These are phyloP conservation scores for Poecilia picta DNA, from an alignment of 2,797 vertebrate genomes.

Conservation along the genomic window DNA sequence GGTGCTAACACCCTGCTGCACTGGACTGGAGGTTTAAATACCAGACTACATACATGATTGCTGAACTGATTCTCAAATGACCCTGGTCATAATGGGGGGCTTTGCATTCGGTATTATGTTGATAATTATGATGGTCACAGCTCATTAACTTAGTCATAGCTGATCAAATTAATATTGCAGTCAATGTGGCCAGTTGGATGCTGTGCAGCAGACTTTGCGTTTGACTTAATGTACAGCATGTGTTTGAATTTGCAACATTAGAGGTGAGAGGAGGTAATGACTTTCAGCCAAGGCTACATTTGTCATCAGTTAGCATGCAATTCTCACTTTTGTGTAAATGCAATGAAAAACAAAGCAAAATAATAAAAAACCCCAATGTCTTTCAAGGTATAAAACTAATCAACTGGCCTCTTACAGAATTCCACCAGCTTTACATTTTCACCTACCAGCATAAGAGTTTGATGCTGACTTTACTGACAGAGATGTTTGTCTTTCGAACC, in stretches of 20 bases:
- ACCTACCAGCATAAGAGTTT: slow-evolving; percentile 39
- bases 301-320: slow-evolving; percentile 21
- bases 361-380: neutral
- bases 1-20: slow-evolving; percentile 60
- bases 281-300: slow-evolving; percentile 28
- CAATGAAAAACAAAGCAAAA: slow-evolving; percentile 12
- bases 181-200: slow-evolving; percentile 44
- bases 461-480: slow-evolving; percentile 64
- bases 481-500: slow-evolving; percentile 74
- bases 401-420: slow-evolving; percentile 22
- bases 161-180: slow-evolving; percentile 73
- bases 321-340: slow-evolving; percentile 22
- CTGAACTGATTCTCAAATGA: slow-evolving; percentile 65
- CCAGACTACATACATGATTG: slow-evolving; percentile 65
- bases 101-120: slow-evolving; percentile 74
- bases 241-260: slow-evolving; percentile 20
- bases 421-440: slow-evolving; percentile 20
- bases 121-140: slow-evolving; percentile 73
- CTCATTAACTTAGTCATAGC: slow-evolving; percentile 71
- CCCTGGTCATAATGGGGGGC: slow-evolving; percentile 64
- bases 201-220: slow-evolving; percentile 25
- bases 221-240: slow-evolving; percentile 13
- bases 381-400: slow-evolving; percentile 48
- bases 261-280: slow-evolving; percentile 17
- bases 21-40: slow-evolving; percentile 65